phyloP scores from a whole-genome alignment of 35 echinoderm and acorn worm species.

The Patiria miniata region DNA sequence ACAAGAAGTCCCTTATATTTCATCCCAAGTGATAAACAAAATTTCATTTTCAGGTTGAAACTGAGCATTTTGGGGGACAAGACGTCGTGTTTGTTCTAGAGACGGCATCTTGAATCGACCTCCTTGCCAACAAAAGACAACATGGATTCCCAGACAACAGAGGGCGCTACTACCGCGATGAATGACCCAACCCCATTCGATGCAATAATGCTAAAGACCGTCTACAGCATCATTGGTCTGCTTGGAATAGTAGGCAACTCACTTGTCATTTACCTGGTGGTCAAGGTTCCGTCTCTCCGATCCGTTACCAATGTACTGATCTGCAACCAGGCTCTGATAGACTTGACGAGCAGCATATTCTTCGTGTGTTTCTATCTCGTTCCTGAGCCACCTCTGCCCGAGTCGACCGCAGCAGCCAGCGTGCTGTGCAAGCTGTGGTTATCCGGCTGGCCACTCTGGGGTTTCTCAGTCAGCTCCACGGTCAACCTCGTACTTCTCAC shows the following conservation, averaged over 20 bases:
- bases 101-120: too few relatives aligned
- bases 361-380: conserved; percentile 64
- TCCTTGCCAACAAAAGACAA: too few relatives aligned
- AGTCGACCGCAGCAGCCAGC: not conserved
- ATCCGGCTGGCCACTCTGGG: conserved; percentile 87
- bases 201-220: not conserved
- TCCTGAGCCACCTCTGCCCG: conserved; percentile 36
- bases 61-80: too few relatives aligned
- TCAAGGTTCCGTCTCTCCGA: conserved; percentile 64
- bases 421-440: conserved; percentile 87
- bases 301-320: conserved; percentile 79
- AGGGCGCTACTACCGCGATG: not conserved
- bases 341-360: conserved; percentile 76
- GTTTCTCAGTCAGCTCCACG: conserved; percentile 74
- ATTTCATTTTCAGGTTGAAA: too few relatives aligned
- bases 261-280: conserved; percentile 76
- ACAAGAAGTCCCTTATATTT: too few relatives aligned
- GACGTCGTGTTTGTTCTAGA: too few relatives aligned
- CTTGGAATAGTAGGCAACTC: conserved; percentile 78
- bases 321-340: conserved; percentile 84
- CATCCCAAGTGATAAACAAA: too few relatives aligned
- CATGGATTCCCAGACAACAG: not conserved
- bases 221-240: conserved; percentile 55
- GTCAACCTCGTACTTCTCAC: conserved; percentile 83
- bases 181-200: not conserved